Base-by-base conservation (phyloP, 64 coral and sea anemone species). In the Stichodactyla mertensii region DNA sequence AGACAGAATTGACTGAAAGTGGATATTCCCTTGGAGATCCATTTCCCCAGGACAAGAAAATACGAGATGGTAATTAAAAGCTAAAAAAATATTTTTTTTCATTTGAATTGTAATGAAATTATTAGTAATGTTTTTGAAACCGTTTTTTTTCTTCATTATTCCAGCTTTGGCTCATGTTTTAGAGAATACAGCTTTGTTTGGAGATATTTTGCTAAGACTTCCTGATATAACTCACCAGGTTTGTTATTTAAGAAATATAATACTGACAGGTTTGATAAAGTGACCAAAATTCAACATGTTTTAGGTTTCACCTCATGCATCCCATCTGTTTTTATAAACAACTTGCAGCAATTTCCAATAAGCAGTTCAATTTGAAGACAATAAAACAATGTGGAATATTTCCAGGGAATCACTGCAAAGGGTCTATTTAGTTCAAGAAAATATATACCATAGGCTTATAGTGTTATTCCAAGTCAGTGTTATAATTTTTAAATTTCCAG, bases 131-230 rank as follows among this genome's bases (percentile, higher is more conserved):
- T 58, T 58, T 9, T 58, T 58, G 56, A 11, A 11, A 15, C 1
- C 6, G 36, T 26, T 60, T 4, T 59, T 57, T 18, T 57, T 19
- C 2, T 85, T 8, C 10, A 4, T 18, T 87, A 82, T 89, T 61
- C 51, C 28, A 94, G 92, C 92, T 64, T 71, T 94, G 15, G 92
- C 71, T n/a, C 80, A 94, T 62, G 77, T 94, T 19, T 71, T 94
- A 15, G 92, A 94, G 71, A 94, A 94, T 62, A 94, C 92, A 60
- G 92, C 92, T 31, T 58, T 94, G 0, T 89, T 94, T 90, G 92
- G 92, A 22, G 92, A 94, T 82, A 64, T 94, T 79, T 77, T 94
- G 64, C 61, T 94, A 18, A 85, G 92, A 31, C 58, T 94, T 6
- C 92, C 92, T 58, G 88, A 90, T 83, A 87, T 94, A 6, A 87